A percentile compares a stretch with the other conserved stretches of the same genome.
Evolutionary conservation across 2,888 invertebrate genomes (phyloP).

Genomic region (Emmelina monodactyla): DNA sequence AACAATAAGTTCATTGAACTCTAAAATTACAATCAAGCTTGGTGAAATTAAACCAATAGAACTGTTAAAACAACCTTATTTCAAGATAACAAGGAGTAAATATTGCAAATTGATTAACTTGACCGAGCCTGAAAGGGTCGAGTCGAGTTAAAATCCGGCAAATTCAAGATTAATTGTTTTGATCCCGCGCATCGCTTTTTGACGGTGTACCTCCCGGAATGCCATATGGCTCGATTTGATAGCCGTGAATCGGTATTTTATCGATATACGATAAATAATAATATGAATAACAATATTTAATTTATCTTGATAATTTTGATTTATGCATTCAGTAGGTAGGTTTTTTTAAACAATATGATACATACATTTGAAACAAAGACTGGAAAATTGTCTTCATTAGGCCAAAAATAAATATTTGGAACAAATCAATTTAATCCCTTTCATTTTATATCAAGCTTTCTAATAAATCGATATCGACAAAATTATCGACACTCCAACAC

Average conservation of each 20-base stretch:
- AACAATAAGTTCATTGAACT: neutral
- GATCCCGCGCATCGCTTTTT: conserved; percentile 32
- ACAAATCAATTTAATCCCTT: too few species aligned
- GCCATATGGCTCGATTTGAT: conserved; percentile 11
- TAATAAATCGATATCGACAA: conserved; percentile 23
- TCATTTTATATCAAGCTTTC: too few species aligned
- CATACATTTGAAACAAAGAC: too few species aligned
- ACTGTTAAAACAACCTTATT: conserved; percentile 10
- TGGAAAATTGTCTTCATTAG: too few species aligned
- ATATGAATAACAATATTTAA: too few species aligned
- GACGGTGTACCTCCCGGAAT: conserved; percentile 24
- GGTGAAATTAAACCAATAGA: neutral
- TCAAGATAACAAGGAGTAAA: conserved; percentile 24
- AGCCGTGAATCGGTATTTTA: conserved; percentile 13
- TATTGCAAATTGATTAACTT: conserved; percentile 50
- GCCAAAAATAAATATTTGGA: too few species aligned
- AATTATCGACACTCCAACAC: conserved; percentile 20
- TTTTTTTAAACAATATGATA: too few species aligned
- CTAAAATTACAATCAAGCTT: neutral
- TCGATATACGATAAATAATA: too few species aligned
- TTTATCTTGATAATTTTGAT: too few species aligned
- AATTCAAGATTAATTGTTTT: conserved; percentile 55
- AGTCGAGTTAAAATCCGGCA: conserved; percentile 38
- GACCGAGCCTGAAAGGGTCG: conserved; percentile 31
- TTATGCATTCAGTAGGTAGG: too few species aligned